Base-by-base conservation (phyloP, 2,797 vertebrate genomes). In the Acanthurus tractus region DNA sequence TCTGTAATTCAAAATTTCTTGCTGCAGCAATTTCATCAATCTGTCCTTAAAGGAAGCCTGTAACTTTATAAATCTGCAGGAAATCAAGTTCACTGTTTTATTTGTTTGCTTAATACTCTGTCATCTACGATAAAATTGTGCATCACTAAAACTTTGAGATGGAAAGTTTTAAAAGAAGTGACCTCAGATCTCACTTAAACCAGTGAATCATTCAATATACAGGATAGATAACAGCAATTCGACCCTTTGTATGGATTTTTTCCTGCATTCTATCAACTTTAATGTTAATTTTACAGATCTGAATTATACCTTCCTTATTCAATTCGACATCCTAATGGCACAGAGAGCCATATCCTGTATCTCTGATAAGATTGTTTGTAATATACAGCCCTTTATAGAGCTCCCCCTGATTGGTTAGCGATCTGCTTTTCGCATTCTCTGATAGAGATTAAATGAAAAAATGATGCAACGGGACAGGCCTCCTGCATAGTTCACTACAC, bases 391-490 rank as follows among this genome's bases (percentile, higher is more conserved):
- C 10, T 52, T 65, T 36, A 53, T 29, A 58, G 80, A 67, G 58
- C 42, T 48, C 45, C 6, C 0, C 34, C 22, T 79, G 75, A 77
- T 53, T 85, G 20, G 66, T 69, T 56, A 65, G 55, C 11, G 15
- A 52, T 76, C 50, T 57, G 57, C 22, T 66, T 83, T 84, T 81
- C 62, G 40, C 36, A 48, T 78, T 78, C 65, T 80, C 77, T 86
- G 77, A 78, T 77, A 55, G 48, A 82, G 76, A 85, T 88, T 75
- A 82, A 89, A 82, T 59, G 25, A 13, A 62, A 49, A 40, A 74
- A 63, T 49, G 49, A 86, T 84, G 71, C 52, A 8, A n/a, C 61
- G 61, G 82, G 83, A 86, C 70, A 83, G 78, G 74, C 15, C 49
- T 79, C 23, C 25, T 55, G 22, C n/a, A 23, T 42, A 50, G 75